These are phyloP conservation scores for Eupeodes corollae DNA, from an alignment of 1,140 invertebrate species.

Conservation along the genomic window DNA sequence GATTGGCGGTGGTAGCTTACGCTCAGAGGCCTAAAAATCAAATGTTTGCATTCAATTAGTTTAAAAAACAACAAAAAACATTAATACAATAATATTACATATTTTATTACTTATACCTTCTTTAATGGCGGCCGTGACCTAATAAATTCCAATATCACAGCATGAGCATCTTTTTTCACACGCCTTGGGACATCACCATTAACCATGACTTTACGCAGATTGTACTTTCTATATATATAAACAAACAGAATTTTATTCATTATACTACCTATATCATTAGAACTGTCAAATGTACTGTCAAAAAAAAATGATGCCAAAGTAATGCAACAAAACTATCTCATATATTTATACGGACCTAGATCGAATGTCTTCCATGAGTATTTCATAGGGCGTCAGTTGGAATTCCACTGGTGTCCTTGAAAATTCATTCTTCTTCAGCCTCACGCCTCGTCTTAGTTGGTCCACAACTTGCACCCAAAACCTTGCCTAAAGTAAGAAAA, in stretches of 20 bases:
- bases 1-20: slow-evolving; percentile 68
- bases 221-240: slow-evolving; percentile 46
- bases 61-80: not conserved
- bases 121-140: slow-evolving; percentile 84
- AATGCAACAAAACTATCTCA: not conserved
- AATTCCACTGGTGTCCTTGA: slow-evolving; percentile 67
- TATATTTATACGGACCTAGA: slow-evolving; percentile 54
- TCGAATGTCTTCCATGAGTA: slow-evolving; percentile 91
- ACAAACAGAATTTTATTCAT: too few species aligned
- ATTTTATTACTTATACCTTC: slow-evolving; percentile 51
- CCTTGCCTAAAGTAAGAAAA: slow-evolving; percentile 58
- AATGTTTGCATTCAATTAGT: not conserved
- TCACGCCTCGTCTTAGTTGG: slow-evolving; percentile 69
- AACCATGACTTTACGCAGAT: slow-evolving; percentile 65
- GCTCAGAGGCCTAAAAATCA: slow-evolving; percentile 62
- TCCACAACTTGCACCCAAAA: slow-evolving; percentile 95
- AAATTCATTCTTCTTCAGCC: slow-evolving; percentile 81
- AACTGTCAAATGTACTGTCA: too few species aligned
- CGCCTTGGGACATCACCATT: slow-evolving; percentile 71
- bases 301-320: not conserved
- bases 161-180: slow-evolving; percentile 88
- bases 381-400: slow-evolving; percentile 94
- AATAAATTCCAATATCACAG: slow-evolving; percentile 92
- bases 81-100: not conserved
- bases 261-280: too few species aligned